Base-by-base conservation (phyloP, 1,140 invertebrate species). In the Dinoponera quadriceps region DNA sequence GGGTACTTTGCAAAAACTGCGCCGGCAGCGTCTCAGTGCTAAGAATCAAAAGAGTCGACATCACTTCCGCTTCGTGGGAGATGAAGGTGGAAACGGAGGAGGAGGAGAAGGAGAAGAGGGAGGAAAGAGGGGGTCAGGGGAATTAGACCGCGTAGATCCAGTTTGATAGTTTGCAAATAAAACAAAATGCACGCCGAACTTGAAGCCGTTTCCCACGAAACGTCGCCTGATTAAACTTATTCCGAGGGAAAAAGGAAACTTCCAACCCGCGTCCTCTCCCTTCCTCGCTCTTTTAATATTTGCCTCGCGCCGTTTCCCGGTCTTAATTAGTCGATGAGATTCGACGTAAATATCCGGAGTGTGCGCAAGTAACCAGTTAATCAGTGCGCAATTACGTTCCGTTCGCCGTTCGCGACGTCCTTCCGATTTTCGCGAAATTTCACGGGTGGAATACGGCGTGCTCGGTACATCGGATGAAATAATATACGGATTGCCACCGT, bases 161-260 rank as follows among this genome's bases (percentile, higher is more conserved):
- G 14, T 80, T 69, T 80, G 27, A 80, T 80, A 80, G 65, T 48
- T 59, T 0, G 9, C 63, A 71, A 48, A 80, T 80, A 80, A 80
- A 80, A 80, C 63, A 33, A 80, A 80, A 71, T 57, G 75, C 63
- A 78, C 69, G 69, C 69, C 69, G 63, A 71, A 80, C 63, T 80
- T 38, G 57, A 44, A 51, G 27, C 20, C 13, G n/a, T 22, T 69
- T n/a, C 18, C 22, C 5, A 44, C 9, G 38, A 57, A 69, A 69
- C 29, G 27, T 29, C 48, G 33, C 63, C n/a, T 29, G 65, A 55
- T 71, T 71, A 69, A 80, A 80, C 75, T 78, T 25, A 68, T 13
- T 29, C 22, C 51, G 20, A 54, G 54, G 25, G 48, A 54, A 22
- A 18, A 44, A 44, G 3, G 38, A 44, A 51, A 54, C 60, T 54